Base-by-base conservation (phyloP, 2,797 vertebrate species). In the Petrocephalus schoutedeni region DNA sequence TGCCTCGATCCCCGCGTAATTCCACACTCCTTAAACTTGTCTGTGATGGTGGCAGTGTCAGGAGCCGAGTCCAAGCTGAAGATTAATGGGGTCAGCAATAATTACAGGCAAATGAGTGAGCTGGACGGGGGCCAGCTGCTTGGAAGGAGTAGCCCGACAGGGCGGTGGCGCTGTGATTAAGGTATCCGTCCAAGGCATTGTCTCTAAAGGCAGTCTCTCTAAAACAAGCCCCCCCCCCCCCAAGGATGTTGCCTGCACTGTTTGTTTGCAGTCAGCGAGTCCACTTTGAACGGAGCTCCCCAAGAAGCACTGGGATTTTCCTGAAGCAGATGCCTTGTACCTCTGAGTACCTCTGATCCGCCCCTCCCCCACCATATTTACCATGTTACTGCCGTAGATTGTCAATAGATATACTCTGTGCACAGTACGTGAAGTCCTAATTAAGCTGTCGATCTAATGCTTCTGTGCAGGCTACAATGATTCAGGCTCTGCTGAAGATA, bases 371-470 rank as follows among this genome's bases (percentile, higher is more conserved):
- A 54, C 28, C 28, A 4, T 36, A 32, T 74, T 57, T 54, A 41
- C 83, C 51, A 74, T 88, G 41, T 86, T n/a, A 3, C 4, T 10
- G 1, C 4, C 16, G 8, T 6, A 53, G 21, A 9, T n/a, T 56
- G 58, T 74, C 28, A 32, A 21, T 45, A 84, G 57, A 56, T 53
- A 64, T 71, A 45, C 77, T 83, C 54, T 32, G n/a, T 4, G 10
- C 4, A 4, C 32, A n/a, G 16, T 16, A 32, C 58, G 19, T 85
- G 32, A 57, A 88, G 28, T 56, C 14, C 32, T 88, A 57, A 88
- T 88, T 85, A 86, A 32, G 19, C 59, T 61, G 16, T 89, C 64
- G 85, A 85, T 67, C 59, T 36, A 87, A 85, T 87, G 74, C 86
- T 32, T 23, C 21, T 64, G 14, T 9, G 16, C 53, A 41, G 67